Conservation (phyloP, 2,888 invertebrate species). For the Dugesia japonica region DNA sequence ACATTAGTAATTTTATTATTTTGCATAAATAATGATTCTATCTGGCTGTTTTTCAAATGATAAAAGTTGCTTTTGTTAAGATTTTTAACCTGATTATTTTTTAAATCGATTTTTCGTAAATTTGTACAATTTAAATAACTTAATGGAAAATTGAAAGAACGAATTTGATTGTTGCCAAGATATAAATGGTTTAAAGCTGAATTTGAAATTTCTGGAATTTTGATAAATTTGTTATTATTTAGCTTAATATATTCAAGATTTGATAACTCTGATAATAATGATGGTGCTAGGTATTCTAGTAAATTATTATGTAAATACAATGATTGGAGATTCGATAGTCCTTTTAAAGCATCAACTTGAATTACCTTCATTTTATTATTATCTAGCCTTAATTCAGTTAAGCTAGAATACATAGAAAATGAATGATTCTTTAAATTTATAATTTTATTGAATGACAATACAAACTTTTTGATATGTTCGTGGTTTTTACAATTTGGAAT, state of each 20-base stretch:
- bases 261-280: too few species aligned
- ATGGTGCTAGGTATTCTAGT: too few species aligned
- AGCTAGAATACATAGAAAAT: too few species aligned
- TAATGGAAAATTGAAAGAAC: background rate
- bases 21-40: background rate
- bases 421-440: too few species aligned
- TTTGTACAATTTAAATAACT: background rate
- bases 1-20: background rate
- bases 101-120: conserved; percentile 1
- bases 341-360: too few species aligned
- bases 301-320: too few species aligned
- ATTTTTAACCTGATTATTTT: background rate
- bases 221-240: background rate
- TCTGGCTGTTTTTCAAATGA: background rate
- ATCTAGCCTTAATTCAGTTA: too few species aligned
- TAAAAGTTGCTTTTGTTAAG: background rate
- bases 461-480: too few species aligned
- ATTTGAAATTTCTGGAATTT: background rate
- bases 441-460: too few species aligned
- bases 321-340: too few species aligned
- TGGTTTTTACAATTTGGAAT: too few species aligned
- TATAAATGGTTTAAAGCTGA: background rate
- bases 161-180: background rate
- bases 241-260: background rate
- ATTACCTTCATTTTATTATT: too few species aligned